Conservation (phyloP, 2,797 vertebrate genomes). For the Limosa lapponica region DNA sequence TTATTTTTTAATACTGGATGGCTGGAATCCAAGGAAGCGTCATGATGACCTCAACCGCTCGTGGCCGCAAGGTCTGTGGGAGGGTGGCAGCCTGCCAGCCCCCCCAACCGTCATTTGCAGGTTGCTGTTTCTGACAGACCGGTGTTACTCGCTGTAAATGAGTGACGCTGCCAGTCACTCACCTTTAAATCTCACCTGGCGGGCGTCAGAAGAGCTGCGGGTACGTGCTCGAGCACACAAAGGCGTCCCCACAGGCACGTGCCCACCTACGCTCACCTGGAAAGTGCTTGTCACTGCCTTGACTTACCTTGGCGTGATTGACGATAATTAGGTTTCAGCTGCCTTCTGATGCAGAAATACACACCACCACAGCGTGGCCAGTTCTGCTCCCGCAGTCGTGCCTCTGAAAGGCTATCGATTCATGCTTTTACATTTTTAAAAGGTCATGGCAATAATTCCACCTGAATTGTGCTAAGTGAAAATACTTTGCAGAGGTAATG, state of each 20-base stretch:
- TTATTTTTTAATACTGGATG: slow-evolving; percentile 64
- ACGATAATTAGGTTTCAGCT: slow-evolving; percentile 83
- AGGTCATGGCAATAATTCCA: slow-evolving; percentile 83
- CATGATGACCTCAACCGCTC: slow-evolving; percentile 65
- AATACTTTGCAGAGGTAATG: slow-evolving; percentile 79
- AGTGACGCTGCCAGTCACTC: slow-evolving; percentile 66
- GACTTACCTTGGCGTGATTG: slow-evolving; percentile 74
- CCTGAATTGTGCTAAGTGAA: slow-evolving; percentile 80
- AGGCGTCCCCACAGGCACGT: neutral
- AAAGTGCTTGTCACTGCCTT: neutral
- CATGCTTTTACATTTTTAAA: slow-evolving; percentile 78
- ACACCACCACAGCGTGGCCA: slow-evolving; percentile 53
- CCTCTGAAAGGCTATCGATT: slow-evolving; percentile 79
- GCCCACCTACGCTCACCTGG: neutral
- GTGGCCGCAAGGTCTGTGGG: slow-evolving; percentile 61
- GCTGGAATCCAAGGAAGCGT: slow-evolving; percentile 57
- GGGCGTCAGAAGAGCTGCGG: neutral
- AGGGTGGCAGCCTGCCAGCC: slow-evolving; percentile 69
- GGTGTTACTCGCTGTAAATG: slow-evolving; percentile 70
- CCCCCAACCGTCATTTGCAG: slow-evolving; percentile 25
- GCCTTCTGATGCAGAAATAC: slow-evolving; percentile 80
- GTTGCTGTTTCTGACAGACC: slow-evolving; percentile 65
- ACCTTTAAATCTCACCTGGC: slow-evolving; percentile 23
- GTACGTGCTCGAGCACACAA: neutral
- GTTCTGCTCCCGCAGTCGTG: slow-evolving; percentile 61